Evolutionary conservation across 2,888 invertebrate species (phyloP).

Genomic region (Drosophila limbata): DNA sequence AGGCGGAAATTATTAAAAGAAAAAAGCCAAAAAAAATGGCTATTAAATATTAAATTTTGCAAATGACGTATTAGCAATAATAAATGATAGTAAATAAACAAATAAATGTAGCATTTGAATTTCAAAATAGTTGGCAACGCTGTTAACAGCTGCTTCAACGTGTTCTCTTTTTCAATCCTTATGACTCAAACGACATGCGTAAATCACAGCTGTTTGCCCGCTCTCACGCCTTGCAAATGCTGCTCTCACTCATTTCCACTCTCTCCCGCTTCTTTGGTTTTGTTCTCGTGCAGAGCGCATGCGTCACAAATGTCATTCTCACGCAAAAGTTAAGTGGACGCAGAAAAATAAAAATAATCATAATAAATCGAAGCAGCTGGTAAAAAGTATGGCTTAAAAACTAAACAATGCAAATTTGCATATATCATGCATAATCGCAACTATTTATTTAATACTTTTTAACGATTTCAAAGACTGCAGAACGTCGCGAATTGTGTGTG

Average conservation of each 20-base stretch:
- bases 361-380: conserved; percentile 15
- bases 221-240: conserved; percentile 15
- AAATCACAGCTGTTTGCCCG: conserved; percentile 22
- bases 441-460: conserved; percentile 1
- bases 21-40: conserved; percentile 14
- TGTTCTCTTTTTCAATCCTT: conserved; percentile 14
- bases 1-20: conserved; percentile 54
- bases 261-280: not conserved
- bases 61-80: conserved; percentile 9
- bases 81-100: not conserved
- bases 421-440: conserved; percentile 11
- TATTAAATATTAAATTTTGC: conserved; percentile 18
- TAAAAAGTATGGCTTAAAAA: conserved; percentile 10
- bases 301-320: conserved; percentile 49
- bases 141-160: conserved; percentile 49
- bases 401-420: conserved; percentile 16
- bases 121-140: conserved; percentile 42
- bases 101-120: not conserved
- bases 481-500: not conserved
- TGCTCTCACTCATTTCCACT: not conserved
- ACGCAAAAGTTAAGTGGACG: conserved; percentile 29
- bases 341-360: conserved; percentile 30
- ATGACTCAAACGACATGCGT: conserved; percentile 2
- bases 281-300: conserved; percentile 23
- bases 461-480: not conserved